phyloP scores from a whole-genome alignment of 2,113 vertebrate species.

The Tangachromis dhanisi region DNA sequence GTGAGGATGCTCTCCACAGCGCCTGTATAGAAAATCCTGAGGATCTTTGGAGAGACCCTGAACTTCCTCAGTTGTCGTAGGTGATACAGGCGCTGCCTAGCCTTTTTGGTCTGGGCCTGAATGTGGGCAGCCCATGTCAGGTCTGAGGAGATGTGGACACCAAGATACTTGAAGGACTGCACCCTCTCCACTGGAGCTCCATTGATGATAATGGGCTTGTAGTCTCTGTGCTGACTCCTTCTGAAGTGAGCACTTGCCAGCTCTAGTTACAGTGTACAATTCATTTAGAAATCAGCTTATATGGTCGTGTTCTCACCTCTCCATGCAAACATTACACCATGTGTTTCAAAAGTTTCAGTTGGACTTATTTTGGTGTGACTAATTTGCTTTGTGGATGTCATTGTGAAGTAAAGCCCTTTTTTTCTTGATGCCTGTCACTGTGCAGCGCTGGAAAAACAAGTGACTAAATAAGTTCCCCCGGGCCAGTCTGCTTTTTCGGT shows the following conservation, averaged over 20 bases:
- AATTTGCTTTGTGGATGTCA: not conserved
- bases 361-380: rapidly evolving
- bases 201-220: too few species aligned
- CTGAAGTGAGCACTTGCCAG: not conserved
- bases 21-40: too few species aligned
- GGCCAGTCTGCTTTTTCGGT: not conserved
- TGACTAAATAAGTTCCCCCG: not conserved
- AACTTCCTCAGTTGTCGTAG: too few species aligned
- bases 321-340: not conserved
- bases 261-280: rapidly evolving
- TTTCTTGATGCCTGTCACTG: not conserved
- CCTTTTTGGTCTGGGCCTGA: too few species aligned
- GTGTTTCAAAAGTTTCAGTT: not conserved
- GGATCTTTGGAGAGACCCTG: too few species aligned
- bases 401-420: not conserved
- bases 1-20: too few species aligned
- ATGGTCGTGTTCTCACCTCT: not conserved
- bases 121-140: too few species aligned
- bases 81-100: too few species aligned
- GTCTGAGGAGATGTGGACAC: too few species aligned
- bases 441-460: not conserved
- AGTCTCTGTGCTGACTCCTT: too few species aligned
- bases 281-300: not conserved
- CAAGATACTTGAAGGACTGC: too few species aligned
- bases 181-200: too few species aligned